phyloP scores from a whole-genome alignment of 2,888 invertebrate genomes.

The Eilema griseolum region DNA sequence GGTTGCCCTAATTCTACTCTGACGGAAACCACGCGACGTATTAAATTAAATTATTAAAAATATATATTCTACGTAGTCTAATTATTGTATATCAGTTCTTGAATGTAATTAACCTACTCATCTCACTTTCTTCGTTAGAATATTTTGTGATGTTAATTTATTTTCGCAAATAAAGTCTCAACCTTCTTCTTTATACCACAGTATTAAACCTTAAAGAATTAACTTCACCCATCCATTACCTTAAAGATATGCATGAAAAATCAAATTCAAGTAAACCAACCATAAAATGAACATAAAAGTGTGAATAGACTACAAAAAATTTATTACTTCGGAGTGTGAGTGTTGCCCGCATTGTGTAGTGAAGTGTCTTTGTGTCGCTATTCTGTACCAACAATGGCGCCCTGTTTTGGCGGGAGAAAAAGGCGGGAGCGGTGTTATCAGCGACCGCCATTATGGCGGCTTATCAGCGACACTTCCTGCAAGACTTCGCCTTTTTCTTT shows the following conservation, averaged over 20 bases:
- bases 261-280: slow-evolving; percentile 52
- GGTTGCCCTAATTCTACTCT: too few species aligned
- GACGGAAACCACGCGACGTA: too few species aligned
- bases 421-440: slow-evolving; percentile 85
- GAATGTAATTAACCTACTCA: too few species aligned
- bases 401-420: slow-evolving; percentile 84
- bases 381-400: slow-evolving; percentile 80
- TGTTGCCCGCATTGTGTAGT: slow-evolving; percentile 62
- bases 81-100: too few species aligned
- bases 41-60: too few species aligned
- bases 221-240: slow-evolving; percentile 30
- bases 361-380: slow-evolving; percentile 75
- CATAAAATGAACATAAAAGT: slow-evolving; percentile 63
- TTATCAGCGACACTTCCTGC: slow-evolving; percentile 82
- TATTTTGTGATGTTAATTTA: neutral
- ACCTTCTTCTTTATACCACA: neutral
- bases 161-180: neutral
- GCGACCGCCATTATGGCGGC: slow-evolving; percentile 84
- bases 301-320: slow-evolving; percentile 70
- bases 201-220: slow-evolving; percentile 21
- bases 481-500: slow-evolving; percentile 84
- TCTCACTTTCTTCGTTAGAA: neutral
- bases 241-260: slow-evolving; percentile 45
- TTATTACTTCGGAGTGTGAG: slow-evolving; percentile 66
- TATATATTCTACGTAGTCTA: too few species aligned